Evolutionary conservation across 2,113 vertebrate species (phyloP), one percentile per base, ranked within the genome.

Genomic region (Ceuthmochares aereus): DNA sequence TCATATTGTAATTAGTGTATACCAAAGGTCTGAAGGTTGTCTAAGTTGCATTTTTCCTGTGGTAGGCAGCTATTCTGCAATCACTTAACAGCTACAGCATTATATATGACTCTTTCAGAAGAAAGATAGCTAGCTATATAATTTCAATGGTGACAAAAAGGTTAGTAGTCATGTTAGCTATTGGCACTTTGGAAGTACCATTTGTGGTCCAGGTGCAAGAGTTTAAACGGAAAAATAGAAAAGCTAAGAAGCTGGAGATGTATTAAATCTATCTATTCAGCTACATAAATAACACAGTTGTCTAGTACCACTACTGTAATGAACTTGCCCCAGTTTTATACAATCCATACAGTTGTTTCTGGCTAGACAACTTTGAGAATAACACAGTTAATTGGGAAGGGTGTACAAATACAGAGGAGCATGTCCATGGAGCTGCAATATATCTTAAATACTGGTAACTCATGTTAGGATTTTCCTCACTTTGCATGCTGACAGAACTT

Each of bases 1-100:
- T 97, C 94, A 79, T 95, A 93, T 62, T 32, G 36, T 89, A 94
- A 97, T 97, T 95, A 96, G 90, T 5, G 18, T 60, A 54, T 63
- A 92, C 12, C 68, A 91, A 96, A 96, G 76, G 81, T 92, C 84
- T 95, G 78, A 52, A 87, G 67, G 86, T 91, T 90, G 40, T 60
- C 66, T 87, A 68, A 83, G 49, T 92, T 92, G 30, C 21, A 19
- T 75, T 87, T 60, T 79, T 47, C 43, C 69, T 94, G 36, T 81
- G 32, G 29, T 75, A 93, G 81, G 15, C 78, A 92, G 87, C 43
- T 72, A 62, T 85, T 56, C 36, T 80, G 49, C 70, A 93, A 47
- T 84, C 54, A 62, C 23, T 73, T 68, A 89, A 47, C 47, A 74
- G 59, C 83, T 89, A 80, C 54, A 34, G 36, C 29, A 68, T 43